phyloP scores from a whole-genome alignment of 1,140 invertebrate genomes.

The Thaumetopoea pityocampa region DNA sequence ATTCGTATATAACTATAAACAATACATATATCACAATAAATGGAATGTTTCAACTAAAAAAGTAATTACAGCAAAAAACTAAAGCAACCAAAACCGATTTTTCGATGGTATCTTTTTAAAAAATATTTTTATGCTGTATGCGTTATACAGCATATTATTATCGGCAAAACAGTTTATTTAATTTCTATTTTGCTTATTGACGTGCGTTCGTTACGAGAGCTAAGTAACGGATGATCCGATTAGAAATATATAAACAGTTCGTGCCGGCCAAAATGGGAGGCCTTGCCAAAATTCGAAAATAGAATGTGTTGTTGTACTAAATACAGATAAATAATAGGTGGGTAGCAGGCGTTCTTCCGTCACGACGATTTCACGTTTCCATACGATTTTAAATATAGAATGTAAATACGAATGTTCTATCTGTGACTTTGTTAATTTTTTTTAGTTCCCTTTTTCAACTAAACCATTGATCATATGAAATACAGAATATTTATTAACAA shows the following conservation, averaged over 20 bases:
- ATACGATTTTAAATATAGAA: slow-evolving; percentile 2
- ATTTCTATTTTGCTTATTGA: slow-evolving; percentile 18
- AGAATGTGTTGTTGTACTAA: slow-evolving; percentile 24
- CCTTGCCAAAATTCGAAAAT: slow-evolving; percentile 49
- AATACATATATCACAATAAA: slow-evolving; percentile 39
- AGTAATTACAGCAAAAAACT: slow-evolving; percentile 15
- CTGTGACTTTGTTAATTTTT: neutral
- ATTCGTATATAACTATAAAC: slow-evolving; percentile 17
- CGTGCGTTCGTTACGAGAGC: slow-evolving; percentile 24
- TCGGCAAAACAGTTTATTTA: slow-evolving; percentile 8
- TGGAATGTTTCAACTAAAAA: slow-evolving; percentile 35
- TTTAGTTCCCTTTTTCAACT: too few relatives aligned
- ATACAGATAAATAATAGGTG: slow-evolving; percentile 6
- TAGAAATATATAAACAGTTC: slow-evolving; percentile 18
- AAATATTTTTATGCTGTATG: slow-evolving; percentile 43
- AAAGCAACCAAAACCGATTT: slow-evolving; percentile 30
- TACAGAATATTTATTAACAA: too few relatives aligned
- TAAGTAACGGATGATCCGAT: slow-evolving; percentile 31
- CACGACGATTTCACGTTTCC: slow-evolving; percentile 7
- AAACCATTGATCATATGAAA: too few relatives aligned
- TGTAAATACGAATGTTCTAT: neutral
- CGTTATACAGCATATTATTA: slow-evolving; percentile 51
- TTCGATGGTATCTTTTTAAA: slow-evolving; percentile 39
- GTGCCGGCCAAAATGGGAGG: slow-evolving; percentile 19
- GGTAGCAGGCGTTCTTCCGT: neutral